Percentiles rank a stretch among this genome's conserved stretches.
Conservation (phyloP, 1,140 invertebrate species). For the Ridgeia piscesae region DNA sequence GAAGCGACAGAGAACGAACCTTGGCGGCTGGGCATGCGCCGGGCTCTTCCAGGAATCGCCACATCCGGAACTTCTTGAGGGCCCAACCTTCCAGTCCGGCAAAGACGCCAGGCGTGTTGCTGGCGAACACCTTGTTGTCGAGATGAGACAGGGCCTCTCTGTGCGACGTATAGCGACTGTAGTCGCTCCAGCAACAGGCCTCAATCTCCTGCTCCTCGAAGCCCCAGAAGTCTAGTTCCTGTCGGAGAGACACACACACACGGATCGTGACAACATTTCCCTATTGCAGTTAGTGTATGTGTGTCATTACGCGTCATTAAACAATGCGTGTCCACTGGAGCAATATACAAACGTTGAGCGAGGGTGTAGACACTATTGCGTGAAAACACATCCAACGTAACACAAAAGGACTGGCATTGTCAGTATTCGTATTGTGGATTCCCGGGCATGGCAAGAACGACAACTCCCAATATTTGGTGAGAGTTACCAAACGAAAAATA, state of each 20-base stretch:
- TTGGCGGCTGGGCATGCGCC: conserved; percentile 47
- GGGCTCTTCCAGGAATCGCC: conserved; percentile 53
- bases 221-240: conserved; percentile 55
- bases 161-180: conserved; percentile 51
- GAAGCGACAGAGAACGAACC: conserved; percentile 32
- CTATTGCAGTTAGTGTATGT: too few relatives aligned
- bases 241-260: not conserved
- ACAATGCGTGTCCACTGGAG: too few relatives aligned
- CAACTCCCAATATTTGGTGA: too few relatives aligned
- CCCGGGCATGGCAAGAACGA: too few relatives aligned
- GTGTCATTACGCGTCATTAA: too few relatives aligned
- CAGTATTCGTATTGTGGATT: too few relatives aligned
- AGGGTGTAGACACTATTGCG: too few relatives aligned
- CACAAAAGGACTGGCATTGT: too few relatives aligned
- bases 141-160: conserved; percentile 50
- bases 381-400: too few relatives aligned
- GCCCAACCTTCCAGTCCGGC: conserved; percentile 36
- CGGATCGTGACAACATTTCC: too few relatives aligned
- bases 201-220: conserved; percentile 52
- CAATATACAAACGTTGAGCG: too few relatives aligned
- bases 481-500: too few relatives aligned
- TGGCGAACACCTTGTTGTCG: conserved; percentile 50
- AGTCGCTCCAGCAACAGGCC: conserved; percentile 56
- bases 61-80: conserved; percentile 39
- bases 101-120: conserved; percentile 16